Evolutionary conservation across 2,888 invertebrate species (phyloP), one percentile per base, ranked within the genome.

Genomic region (Agrochola macilenta): DNA sequence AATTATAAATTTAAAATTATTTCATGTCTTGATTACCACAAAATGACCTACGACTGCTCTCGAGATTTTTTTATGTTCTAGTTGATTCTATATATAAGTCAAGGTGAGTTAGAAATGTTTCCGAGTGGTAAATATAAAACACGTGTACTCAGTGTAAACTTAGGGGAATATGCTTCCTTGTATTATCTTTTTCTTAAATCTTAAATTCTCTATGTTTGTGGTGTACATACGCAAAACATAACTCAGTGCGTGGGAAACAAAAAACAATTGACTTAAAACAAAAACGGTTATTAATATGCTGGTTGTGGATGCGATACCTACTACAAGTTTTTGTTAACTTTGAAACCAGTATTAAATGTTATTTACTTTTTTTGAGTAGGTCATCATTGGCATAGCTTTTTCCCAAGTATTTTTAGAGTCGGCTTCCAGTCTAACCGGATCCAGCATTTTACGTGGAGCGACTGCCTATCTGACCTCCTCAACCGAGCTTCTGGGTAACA

Each of bases 21-120:
- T 54, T 73, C 61, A 46, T 30, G 39, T 63, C 3, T 46, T 64
- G 12, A 57, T 74, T 35, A 54, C 12, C 17, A 43, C 43, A 43
- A 43, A 30, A 63, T 63, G 5, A 63, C 26, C 4, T 54, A 17
- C 52, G 52, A 52, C 52, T 52, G 69, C 66, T 69, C 64, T 72
- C 57, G 64, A 60, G 52, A 49, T 68, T 78, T 82, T 80, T 81
- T 84, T 63, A 68, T 78, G 65, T 76, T 82, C 61, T 82, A 75
- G 73, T 79, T 39, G 74, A 76, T 73, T 80, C 87, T 87, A 86
- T 78, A 71, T 82, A 79, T 80, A 77, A 71, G 64, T 74, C 79
- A 83, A 87, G 87, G 84, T 79, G 70, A 81, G 79, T 69, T 79
- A 84, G 80, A 86, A 82, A 86, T 86, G 79, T 72, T 84, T 83